phyloP scores from a whole-genome alignment of 2,888 invertebrate genomes.

The Morinoia aosen region DNA sequence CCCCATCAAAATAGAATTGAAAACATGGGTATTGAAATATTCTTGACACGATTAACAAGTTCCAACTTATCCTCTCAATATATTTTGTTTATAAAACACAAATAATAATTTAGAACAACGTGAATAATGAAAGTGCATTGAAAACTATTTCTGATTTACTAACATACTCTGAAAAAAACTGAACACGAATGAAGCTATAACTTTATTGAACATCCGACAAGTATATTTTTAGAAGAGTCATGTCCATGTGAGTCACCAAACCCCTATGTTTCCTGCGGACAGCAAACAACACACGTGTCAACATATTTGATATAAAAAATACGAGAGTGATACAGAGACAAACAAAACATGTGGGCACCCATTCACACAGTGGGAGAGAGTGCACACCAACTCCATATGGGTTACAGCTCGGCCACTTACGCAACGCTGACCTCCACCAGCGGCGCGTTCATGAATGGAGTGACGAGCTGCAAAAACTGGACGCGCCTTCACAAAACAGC shows the following conservation, averaged over 20 bases:
- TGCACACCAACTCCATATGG: neutral
- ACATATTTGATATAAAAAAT: neutral
- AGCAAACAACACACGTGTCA: neutral
- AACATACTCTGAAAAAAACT: too few species aligned
- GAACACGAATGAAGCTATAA: neutral
- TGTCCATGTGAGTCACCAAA: neutral
- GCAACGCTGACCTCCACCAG: conserved; percentile 43
- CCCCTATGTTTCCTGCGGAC: neutral
- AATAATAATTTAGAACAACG: too few species aligned
- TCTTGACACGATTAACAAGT: too few species aligned
- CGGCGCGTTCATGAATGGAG: conserved; percentile 9
- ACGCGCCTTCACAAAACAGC: neutral
- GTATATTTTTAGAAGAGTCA: neutral
- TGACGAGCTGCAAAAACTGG: conserved; percentile 12
- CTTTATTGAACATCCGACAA: neutral
- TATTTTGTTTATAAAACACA: too few species aligned
- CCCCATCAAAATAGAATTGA: too few species aligned
- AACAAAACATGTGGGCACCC: neutral
- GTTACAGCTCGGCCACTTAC: neutral
- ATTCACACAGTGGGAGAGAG: neutral
- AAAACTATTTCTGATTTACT: too few species aligned
- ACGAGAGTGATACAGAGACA: neutral
- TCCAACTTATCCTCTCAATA: too few species aligned
- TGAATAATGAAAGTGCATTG: too few species aligned
- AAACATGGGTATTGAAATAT: too few species aligned